Conservation (phyloP, 2,888 invertebrate species). For the Xestia xanthographa region DNA sequence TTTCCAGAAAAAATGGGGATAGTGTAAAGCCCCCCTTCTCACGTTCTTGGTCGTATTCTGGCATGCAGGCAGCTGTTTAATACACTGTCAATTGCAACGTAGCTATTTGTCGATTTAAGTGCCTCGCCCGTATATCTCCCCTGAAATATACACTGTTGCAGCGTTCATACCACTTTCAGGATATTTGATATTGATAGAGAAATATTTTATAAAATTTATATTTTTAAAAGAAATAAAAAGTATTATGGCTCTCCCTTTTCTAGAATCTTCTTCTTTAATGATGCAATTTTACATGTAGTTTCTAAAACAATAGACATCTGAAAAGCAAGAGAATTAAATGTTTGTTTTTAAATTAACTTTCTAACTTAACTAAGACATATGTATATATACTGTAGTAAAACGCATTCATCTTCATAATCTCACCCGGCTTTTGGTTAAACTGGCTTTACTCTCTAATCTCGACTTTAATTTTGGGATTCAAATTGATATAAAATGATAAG, state of each 20-base stretch:
- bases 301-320: neutral
- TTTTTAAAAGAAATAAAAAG: neutral
- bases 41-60: conserved; percentile 79
- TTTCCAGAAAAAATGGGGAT: neutral
- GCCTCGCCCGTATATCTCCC: conserved; percentile 80
- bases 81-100: conserved; percentile 90
- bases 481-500: conserved; percentile 13
- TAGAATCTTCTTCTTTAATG: too few relatives aligned
- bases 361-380: too few relatives aligned
- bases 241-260: neutral
- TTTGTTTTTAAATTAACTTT: neutral
- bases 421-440: neutral
- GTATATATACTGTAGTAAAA: conserved; percentile 23
- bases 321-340: neutral
- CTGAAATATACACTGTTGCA: conserved; percentile 78
- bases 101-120: conserved; percentile 89
- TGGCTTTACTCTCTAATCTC: conserved; percentile 16
- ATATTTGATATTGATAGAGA: conserved; percentile 47
- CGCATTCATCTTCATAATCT: conserved; percentile 24
- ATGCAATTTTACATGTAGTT: neutral
- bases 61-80: conserved; percentile 88
- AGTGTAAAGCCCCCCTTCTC: conserved; percentile 67
- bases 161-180: conserved; percentile 55
- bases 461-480: conserved; percentile 6
- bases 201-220: conserved; percentile 9